Conservation (phyloP, 37 sponge, comb jelly and placozoan species). For the Amphimedon queenslandica region DNA sequence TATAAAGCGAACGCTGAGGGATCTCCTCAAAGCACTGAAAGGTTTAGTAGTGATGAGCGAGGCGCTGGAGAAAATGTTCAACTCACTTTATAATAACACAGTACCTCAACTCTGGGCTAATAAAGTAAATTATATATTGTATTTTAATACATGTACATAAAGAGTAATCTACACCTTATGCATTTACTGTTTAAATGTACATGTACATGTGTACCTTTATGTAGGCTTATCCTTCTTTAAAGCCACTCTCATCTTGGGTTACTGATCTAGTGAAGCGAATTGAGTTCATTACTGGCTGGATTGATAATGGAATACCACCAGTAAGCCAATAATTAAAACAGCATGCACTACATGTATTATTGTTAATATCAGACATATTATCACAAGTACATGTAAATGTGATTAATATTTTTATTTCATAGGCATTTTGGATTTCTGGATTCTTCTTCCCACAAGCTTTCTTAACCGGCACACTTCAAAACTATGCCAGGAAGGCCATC, state of each 20-base stretch:
- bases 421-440: constrained; percentile 93
- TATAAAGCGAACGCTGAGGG: constrained; percentile 64
- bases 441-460: constrained; percentile 99
- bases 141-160: constrained; percentile 1
- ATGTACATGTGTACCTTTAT: not conserved
- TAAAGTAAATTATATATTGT: constrained; percentile 34
- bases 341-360: not conserved
- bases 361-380: not conserved
- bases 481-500: constrained; percentile 86
- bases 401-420: not conserved
- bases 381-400: not conserved
- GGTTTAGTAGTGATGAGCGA: constrained; percentile 95
- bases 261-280: constrained; percentile 78
- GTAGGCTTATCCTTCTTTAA: constrained; percentile 95
- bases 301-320: constrained; percentile 79
- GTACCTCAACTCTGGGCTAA: constrained; percentile 90
- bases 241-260: constrained; percentile 96
- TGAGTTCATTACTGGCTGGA: constrained; percentile 86
- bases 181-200: not conserved
- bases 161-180: not conserved
- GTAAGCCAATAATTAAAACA: constrained; percentile 25
- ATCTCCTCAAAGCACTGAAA: constrained; percentile 90
- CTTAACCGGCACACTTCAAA: constrained; percentile 98
- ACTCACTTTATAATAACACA: constrained; percentile 82
- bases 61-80: constrained; percentile 90